Conservation (phyloP, 2,113 vertebrate species). For the Nerophis lumbriciformis region DNA sequence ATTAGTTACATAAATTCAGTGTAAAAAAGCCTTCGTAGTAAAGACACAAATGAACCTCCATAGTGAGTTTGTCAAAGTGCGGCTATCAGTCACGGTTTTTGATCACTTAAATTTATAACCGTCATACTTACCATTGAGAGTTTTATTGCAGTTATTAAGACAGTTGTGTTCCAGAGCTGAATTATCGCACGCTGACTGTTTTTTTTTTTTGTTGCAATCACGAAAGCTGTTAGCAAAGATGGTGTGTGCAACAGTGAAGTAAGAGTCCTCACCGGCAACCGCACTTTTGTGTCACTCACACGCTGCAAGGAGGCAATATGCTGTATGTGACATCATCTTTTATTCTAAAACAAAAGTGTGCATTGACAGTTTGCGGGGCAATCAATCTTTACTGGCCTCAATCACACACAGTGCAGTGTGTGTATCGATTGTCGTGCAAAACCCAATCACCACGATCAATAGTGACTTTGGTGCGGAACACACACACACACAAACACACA, state of each 20-base stretch:
- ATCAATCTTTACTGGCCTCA: constrained; percentile 52
- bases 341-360: constrained; percentile 45
- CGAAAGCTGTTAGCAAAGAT: neutral
- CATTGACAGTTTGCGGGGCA: constrained; percentile 27
- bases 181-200: neutral
- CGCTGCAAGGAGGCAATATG: neutral
- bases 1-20: too few relatives aligned
- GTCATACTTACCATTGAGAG: too few relatives aligned
- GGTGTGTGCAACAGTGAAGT: neutral
- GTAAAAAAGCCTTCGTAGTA: too few relatives aligned
- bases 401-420: constrained; percentile 30
- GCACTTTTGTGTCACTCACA: constrained; percentile 1
- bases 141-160: too few relatives aligned
- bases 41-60: too few relatives aligned
- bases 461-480: neutral
- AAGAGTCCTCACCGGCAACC: neutral
- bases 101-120: too few relatives aligned
- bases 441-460: constrained; percentile 6
- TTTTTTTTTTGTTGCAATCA: neutral
- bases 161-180: too few relatives aligned
- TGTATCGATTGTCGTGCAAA: constrained; percentile 41
- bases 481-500: neutral
- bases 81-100: too few relatives aligned
- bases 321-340: neutral
- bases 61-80: too few relatives aligned